Evolutionary conservation across 2,113 vertebrate species (phyloP).

Genomic region (Percina caprodes): DNA sequence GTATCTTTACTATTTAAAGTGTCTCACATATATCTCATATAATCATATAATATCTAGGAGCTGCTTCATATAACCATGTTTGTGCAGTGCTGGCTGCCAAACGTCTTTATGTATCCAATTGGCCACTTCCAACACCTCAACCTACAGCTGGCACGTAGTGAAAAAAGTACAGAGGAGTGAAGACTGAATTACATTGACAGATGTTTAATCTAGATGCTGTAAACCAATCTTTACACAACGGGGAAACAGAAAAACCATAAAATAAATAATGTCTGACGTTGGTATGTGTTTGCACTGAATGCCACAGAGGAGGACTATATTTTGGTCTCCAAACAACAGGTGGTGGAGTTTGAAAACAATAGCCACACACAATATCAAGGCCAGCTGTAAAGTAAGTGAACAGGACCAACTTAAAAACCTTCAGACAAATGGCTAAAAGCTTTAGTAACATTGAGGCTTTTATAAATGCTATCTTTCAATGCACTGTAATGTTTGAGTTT

Average conservation of each 20-base stretch:
- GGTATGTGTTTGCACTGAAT: neutral
- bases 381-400: conserved; percentile 3
- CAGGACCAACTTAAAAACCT: neutral
- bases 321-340: conserved; percentile 22
- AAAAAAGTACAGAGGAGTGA: neutral
- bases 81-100: neutral
- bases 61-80: neutral
- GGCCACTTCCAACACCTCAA: neutral
- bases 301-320: neutral
- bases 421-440: neutral
- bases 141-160: neutral
- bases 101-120: neutral
- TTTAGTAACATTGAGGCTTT: neutral
- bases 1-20: neutral
- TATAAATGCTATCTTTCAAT: neutral
- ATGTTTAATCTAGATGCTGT: neutral
- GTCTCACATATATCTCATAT: neutral
- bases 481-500: neutral
- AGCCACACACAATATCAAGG: conserved; percentile 2
- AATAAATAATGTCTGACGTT: neutral
- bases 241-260: neutral
- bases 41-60: neutral
- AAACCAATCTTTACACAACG: neutral
- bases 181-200: neutral
- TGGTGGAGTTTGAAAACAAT: conserved; percentile 9